These are phyloP conservation scores for Ornithoptera alexandrae DNA, from an alignment of 2,888 invertebrate genomes.

Conservation along the genomic window DNA sequence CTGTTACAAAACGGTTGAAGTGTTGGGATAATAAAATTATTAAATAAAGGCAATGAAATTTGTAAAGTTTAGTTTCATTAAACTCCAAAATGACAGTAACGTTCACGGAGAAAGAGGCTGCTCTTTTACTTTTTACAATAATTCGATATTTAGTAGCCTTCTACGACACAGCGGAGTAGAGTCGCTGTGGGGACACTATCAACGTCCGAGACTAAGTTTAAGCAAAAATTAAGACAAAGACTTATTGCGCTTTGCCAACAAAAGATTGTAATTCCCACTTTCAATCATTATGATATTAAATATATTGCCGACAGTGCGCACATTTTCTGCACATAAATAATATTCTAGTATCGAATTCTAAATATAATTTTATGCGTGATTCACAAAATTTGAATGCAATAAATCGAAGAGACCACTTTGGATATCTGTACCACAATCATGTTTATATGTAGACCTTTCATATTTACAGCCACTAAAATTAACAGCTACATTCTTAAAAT, in stretches of 20 bases:
- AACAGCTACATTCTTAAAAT: too few relatives aligned
- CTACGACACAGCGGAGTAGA: too few relatives aligned
- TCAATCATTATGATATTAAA: constrained; percentile 3
- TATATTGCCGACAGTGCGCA: constrained; percentile 12
- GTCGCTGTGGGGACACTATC: too few relatives aligned
- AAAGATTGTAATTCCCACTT: neutral
- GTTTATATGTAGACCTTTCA: constrained; percentile 33
- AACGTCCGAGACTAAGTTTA: too few relatives aligned
- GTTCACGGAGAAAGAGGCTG: too few relatives aligned
- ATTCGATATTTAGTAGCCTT: too few relatives aligned
- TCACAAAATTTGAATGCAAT: constrained; percentile 48
- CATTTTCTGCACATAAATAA: constrained; percentile 24
- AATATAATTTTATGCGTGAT: constrained; percentile 51
- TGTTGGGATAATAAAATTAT: too few relatives aligned
- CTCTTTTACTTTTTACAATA: too few relatives aligned
- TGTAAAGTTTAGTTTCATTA: too few relatives aligned
- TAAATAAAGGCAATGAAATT: too few relatives aligned
- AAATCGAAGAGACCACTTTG: constrained; percentile 43
- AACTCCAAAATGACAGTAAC: too few relatives aligned
- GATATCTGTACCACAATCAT: constrained; percentile 33
- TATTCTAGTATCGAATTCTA: constrained; percentile 40
- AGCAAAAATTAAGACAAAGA: neutral
- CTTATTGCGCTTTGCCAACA: neutral
- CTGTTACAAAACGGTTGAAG: too few relatives aligned
- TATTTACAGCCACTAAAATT: constrained; percentile 1